Evolutionary conservation across 1,140 invertebrate genomes (phyloP).

Genomic region (Limonius californicus): DNA sequence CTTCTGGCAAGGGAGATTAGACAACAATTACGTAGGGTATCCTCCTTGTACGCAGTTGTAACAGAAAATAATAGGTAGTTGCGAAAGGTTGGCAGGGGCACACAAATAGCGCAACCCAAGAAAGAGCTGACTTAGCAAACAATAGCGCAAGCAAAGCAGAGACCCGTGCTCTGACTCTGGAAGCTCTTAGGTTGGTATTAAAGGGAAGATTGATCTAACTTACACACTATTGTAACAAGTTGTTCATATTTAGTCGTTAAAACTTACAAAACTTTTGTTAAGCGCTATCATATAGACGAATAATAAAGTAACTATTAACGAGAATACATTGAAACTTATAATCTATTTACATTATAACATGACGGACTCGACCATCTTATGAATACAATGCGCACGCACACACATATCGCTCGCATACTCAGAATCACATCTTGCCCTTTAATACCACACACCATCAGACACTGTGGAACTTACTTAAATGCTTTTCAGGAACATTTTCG

Average conservation of each 20-base stretch:
- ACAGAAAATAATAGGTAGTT: constrained; percentile 9
- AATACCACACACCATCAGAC: constrained; percentile 38
- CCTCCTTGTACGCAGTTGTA: neutral
- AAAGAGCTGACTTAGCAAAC: constrained; percentile 34
- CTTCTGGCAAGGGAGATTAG: too few species aligned
- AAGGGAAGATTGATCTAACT: constrained; percentile 40
- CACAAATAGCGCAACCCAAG: constrained; percentile 42
- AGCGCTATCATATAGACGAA: constrained; percentile 38
- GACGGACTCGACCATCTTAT: constrained; percentile 21
- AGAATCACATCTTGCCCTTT: constrained; percentile 35
- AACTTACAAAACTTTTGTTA: constrained; percentile 34
- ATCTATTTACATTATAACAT: constrained; percentile 35
- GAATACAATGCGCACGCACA: constrained; percentile 32
- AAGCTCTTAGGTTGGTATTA: constrained; percentile 47
- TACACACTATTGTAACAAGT: constrained; percentile 34
- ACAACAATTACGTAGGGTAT: too few species aligned
- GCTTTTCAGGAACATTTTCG: constrained; percentile 45
- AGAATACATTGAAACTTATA: constrained; percentile 32
- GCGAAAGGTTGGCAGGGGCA: constrained; percentile 29
- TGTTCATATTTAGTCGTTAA: constrained; percentile 30
- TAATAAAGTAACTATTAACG: constrained; percentile 30
- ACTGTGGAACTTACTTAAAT: constrained; percentile 39
- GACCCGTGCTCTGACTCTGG: constrained; percentile 44
- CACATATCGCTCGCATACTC: constrained; percentile 33
- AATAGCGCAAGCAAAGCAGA: constrained; percentile 41